Evolutionary conservation across 1,140 invertebrate species (phyloP).

Genomic region (Odontomachus brunneus): DNA sequence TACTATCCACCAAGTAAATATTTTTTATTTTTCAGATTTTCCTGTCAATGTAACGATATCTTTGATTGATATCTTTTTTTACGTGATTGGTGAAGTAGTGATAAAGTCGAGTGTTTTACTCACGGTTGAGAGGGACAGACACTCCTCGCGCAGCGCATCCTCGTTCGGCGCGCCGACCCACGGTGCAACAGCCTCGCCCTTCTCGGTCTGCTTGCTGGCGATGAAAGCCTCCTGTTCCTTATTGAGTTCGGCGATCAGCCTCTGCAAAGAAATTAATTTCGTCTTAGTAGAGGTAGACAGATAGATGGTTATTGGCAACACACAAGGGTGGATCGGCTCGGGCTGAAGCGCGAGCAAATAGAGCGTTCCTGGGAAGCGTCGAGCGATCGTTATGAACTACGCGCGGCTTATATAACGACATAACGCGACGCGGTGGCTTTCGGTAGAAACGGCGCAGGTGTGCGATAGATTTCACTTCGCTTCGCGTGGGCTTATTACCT

Average conservation of each 20-base stretch:
- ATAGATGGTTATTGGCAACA: too few relatives aligned
- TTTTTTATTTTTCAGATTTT: too few relatives aligned
- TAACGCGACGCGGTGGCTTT: neutral
- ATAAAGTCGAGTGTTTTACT: slow-evolving; percentile 77
- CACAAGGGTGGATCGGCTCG: neutral
- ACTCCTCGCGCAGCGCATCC: slow-evolving; percentile 96
- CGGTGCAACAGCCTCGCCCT: slow-evolving; percentile 93
- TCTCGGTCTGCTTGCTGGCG: slow-evolving; percentile 91
- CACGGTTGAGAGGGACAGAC: slow-evolving; percentile 95
- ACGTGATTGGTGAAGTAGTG: neutral
- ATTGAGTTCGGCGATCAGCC: slow-evolving; percentile 97
- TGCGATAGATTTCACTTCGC: slow-evolving; percentile 16
- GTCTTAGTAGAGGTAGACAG: slow-evolving; percentile 22
- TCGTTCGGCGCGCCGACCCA: slow-evolving; percentile 97
- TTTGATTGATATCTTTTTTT: too few relatives aligned
- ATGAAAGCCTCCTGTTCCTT: slow-evolving; percentile 98
- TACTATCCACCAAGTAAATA: too few relatives aligned
- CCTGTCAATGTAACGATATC: too few relatives aligned
- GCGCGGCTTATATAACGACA: slow-evolving; percentile 2
- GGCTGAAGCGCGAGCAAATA: slow-evolving; percentile 5
- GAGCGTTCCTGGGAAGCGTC: neutral
- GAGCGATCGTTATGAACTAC: neutral
- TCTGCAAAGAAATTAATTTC: slow-evolving; percentile 87
- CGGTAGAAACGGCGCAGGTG: neutral
- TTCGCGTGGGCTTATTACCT: slow-evolving; percentile 13